phyloP scores from a whole-genome alignment of 1,140 invertebrate genomes.

The Lasaia peninsularis region DNA sequence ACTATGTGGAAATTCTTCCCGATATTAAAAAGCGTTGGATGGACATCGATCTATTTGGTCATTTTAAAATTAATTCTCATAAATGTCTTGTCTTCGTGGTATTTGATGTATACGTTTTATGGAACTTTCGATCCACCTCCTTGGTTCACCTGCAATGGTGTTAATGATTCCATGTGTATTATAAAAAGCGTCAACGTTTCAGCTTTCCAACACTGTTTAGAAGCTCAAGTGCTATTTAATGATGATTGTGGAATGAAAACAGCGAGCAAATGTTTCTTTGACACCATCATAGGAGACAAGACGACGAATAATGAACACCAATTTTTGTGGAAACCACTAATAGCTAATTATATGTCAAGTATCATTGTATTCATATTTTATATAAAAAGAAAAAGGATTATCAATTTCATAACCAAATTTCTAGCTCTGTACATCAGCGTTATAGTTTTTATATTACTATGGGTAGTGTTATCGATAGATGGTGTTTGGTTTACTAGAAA shows the following conservation, averaged over 20 bases:
- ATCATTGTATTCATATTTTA: constrained; percentile 41
- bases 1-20: constrained; percentile 61
- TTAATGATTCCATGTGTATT: constrained; percentile 47
- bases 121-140: constrained; percentile 48
- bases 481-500: constrained; percentile 55
- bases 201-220: constrained; percentile 58
- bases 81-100: constrained; percentile 54
- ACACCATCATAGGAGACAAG: constrained; percentile 50
- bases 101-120: constrained; percentile 57
- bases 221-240: constrained; percentile 47
- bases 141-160: constrained; percentile 56
- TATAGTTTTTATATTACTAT: constrained; percentile 47
- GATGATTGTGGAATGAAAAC: constrained; percentile 60
- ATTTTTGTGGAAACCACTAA: constrained; percentile 44
- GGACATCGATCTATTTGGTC: constrained; percentile 44
- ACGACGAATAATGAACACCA: constrained; percentile 38
- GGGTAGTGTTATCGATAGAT: constrained; percentile 48
- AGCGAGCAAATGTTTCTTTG: constrained; percentile 53
- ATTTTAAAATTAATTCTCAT: constrained; percentile 47
- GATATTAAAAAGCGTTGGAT: constrained; percentile 49
- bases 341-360: constrained; percentile 30
- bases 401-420: constrained; percentile 41
- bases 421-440: constrained; percentile 38
- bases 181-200: constrained; percentile 53
- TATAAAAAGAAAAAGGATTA: constrained; percentile 45